Percentiles rank a stretch among this genome's conserved stretches.
phyloP scores from a whole-genome alignment of 1,140 invertebrate species.

The Leptinotarsa defecta region DNA sequence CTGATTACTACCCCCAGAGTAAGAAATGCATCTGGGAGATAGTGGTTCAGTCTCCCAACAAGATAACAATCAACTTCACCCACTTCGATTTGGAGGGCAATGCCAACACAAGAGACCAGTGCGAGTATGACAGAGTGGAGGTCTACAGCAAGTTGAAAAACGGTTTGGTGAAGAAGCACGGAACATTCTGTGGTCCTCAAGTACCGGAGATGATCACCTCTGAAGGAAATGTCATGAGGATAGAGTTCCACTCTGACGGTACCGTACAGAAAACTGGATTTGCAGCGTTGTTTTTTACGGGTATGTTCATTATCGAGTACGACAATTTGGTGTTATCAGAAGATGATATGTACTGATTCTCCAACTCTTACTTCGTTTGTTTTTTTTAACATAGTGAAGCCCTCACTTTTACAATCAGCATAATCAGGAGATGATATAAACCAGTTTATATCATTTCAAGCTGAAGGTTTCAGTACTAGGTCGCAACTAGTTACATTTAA shows the following conservation, averaged over 20 bases:
- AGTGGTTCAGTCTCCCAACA: constrained; percentile 85
- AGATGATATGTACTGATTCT: too few relatives aligned
- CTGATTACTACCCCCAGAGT: constrained; percentile 89
- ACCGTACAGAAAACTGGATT: constrained; percentile 94
- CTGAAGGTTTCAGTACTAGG: too few relatives aligned
- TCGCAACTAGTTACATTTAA: too few relatives aligned
- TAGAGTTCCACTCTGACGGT: constrained; percentile 90
- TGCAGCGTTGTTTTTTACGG: constrained; percentile 89
- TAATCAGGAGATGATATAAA: too few relatives aligned
- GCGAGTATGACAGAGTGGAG: constrained; percentile 93
- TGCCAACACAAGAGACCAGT: constrained; percentile 89
- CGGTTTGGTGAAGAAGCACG: constrained; percentile 77
- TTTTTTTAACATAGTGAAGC: too few relatives aligned
- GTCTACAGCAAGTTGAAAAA: constrained; percentile 83
- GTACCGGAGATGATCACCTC: constrained; percentile 88
- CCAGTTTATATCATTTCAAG: too few relatives aligned
- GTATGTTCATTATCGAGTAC: constrained; percentile 53
- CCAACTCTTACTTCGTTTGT: too few relatives aligned
- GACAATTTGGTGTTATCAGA: too few relatives aligned
- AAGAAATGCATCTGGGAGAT: constrained; percentile 99
- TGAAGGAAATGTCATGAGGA: constrained; percentile 83
- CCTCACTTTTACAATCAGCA: too few relatives aligned
- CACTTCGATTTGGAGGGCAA: constrained; percentile 97
- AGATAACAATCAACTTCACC: constrained; percentile 97
- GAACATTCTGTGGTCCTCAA: constrained; percentile 82